Evolutionary conservation across 2,113 vertebrate species (phyloP).

Genomic region (Neotoma lepida): DNA sequence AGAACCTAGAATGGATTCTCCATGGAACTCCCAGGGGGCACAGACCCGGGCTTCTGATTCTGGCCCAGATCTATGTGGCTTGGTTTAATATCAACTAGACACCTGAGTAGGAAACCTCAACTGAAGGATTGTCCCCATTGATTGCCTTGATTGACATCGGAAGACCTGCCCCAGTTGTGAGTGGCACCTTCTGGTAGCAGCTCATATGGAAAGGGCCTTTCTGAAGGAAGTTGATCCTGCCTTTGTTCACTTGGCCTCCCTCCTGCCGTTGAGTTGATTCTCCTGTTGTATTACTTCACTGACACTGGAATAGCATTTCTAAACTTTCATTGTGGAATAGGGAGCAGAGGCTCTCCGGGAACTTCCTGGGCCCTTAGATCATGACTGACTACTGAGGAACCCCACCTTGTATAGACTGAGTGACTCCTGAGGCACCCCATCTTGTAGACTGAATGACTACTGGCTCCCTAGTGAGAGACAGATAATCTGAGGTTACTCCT

Average conservation of each 20-base stretch:
- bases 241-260: background rate
- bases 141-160: background rate
- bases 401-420: background rate
- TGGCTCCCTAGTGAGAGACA: background rate
- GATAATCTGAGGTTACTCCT: background rate
- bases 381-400: background rate
- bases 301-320: background rate
- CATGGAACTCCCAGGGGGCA: background rate
- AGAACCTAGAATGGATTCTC: fast-evolving
- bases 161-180: background rate
- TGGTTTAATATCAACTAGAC: background rate
- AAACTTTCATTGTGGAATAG: background rate
- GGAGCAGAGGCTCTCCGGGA: background rate
- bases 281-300: background rate
- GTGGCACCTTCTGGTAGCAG: background rate
- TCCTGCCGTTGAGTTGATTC: background rate
- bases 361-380: background rate
- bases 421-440: background rate
- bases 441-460: background rate
- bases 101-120: background rate
- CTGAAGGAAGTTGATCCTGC: background rate
- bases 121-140: background rate
- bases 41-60: background rate
- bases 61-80: background rate
- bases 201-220: background rate